Conservation (phyloP, 53 echinoderm and acorn worm species). For the Patiria pectinifera region DNA sequence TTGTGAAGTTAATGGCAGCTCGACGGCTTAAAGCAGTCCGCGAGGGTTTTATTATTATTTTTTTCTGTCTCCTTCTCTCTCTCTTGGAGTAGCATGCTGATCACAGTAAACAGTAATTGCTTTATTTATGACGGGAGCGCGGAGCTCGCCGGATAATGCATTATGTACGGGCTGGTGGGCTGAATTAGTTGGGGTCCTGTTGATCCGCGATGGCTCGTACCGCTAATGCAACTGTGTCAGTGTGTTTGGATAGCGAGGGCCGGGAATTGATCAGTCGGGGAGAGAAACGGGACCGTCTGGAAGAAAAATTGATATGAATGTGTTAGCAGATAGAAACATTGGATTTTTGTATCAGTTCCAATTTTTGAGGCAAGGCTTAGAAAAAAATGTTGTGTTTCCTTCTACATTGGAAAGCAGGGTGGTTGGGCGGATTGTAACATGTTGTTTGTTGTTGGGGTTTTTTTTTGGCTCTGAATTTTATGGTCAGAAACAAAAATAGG, state of each 20-base stretch:
- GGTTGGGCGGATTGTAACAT: too few species aligned
- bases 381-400: too few species aligned
- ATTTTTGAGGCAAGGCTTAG: too few species aligned
- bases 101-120: conserved; percentile 60
- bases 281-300: not conserved
- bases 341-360: not conserved
- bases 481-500: too few species aligned
- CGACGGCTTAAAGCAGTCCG: not conserved
- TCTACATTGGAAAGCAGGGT: too few species aligned
- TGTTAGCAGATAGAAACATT: not conserved
- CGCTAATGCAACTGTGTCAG: conserved; percentile 43
- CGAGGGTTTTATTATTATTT: too few species aligned
- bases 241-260: conserved; percentile 35
- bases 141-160: conserved; percentile 31
- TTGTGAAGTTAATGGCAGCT: conserved; percentile 52
- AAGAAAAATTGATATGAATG: not conserved
- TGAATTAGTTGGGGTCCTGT: conserved; percentile 9
- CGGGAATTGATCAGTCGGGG: not conserved
- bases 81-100: conserved; percentile 8
- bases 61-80: not conserved
- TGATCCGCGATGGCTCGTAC: conserved; percentile 1
- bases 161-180: conserved; percentile 22
- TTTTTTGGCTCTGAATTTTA: too few species aligned
- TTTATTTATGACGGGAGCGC: conserved; percentile 43
- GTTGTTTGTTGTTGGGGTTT: too few species aligned